Conservation (phyloP, 2,888 invertebrate genomes). For the Nomada hirtipes region DNA sequence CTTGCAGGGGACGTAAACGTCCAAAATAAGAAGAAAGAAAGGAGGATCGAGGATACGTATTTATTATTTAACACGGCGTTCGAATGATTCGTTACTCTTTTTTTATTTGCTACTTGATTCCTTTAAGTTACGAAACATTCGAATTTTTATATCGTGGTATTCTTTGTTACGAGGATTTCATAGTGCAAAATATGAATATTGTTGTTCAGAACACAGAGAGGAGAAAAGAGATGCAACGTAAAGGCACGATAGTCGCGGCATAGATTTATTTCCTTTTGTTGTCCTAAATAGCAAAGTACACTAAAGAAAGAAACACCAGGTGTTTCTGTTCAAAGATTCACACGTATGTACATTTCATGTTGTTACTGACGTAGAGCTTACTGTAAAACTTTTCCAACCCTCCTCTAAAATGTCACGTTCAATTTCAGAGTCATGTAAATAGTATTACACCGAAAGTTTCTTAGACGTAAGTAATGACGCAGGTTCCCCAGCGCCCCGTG, state of each 20-base stretch:
- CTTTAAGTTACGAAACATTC: conserved; percentile 23
- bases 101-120: conserved; percentile 12
- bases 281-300: conserved; percentile 8
- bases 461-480: conserved; percentile 41
- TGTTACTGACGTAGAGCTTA: conserved; percentile 34
- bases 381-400: conserved; percentile 22
- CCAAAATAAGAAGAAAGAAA: not conserved
- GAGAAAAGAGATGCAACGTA: not conserved
- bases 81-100: not conserved
- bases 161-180: conserved; percentile 16
- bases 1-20: not conserved
- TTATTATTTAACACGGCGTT: conserved; percentile 22
- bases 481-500: conserved; percentile 3
- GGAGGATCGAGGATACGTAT: conserved; percentile 3
- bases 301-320: not conserved
- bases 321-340: conserved; percentile 29
- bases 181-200: conserved; percentile 23
- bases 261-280: conserved; percentile 28
- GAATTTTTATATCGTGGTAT: conserved; percentile 34
- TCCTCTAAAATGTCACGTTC: conserved; percentile 36
- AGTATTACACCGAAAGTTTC: conserved; percentile 49
- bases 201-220: not conserved
- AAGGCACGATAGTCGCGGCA: conserved; percentile 19
- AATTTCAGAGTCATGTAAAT: conserved; percentile 72
- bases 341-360: conserved; percentile 14